phyloP scores from a whole-genome alignment of 2,113 vertebrate species.

The Bungarus multicinctus region DNA sequence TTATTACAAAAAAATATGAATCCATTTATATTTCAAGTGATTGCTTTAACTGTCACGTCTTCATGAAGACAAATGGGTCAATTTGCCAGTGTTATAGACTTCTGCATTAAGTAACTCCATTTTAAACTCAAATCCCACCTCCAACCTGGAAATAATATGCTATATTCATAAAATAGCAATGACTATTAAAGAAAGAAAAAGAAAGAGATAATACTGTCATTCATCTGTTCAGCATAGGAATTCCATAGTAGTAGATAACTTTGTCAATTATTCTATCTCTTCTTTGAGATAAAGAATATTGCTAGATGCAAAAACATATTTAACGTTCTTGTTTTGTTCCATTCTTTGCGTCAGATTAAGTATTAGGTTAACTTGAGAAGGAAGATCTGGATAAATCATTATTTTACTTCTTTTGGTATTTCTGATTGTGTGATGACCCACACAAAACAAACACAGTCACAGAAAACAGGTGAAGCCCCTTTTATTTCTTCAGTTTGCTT shows the following conservation, averaged over 20 bases:
- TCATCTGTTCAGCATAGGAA: neutral
- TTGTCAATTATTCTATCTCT: neutral
- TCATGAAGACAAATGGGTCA: neutral
- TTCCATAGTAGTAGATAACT: neutral
- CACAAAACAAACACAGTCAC: too few species aligned
- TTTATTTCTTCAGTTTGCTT: too few species aligned
- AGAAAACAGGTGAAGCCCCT: too few species aligned
- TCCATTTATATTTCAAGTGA: neutral
- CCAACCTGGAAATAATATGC: neutral
- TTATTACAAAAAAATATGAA: neutral
- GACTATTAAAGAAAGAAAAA: neutral
- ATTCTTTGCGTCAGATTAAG: neutral
- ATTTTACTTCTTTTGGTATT: neutral
- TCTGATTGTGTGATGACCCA: neutral
- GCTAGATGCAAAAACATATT: neutral
- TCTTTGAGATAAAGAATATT: neutral
- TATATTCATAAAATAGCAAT: neutral
- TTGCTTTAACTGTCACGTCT: neutral
- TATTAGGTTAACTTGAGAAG: neutral
- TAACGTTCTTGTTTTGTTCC: neutral
- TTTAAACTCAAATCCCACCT: neutral
- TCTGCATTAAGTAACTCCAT: neutral
- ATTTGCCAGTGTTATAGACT: neutral
- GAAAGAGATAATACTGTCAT: neutral
- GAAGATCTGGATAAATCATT: neutral